Base-by-base conservation (phyloP, 1,140 invertebrate species). In the Hycleus cichorii region DNA sequence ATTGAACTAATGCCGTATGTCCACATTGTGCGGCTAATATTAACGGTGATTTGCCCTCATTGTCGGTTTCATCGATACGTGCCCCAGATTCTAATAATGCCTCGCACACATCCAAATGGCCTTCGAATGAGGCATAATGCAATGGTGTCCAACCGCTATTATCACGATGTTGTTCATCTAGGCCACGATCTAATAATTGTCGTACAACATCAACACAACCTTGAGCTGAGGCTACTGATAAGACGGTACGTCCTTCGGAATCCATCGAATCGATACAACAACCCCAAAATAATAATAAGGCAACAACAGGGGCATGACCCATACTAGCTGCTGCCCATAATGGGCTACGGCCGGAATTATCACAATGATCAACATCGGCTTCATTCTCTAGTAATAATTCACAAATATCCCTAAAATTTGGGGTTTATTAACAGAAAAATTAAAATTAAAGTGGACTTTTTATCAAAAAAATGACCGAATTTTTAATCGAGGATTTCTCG, bases 101-200 rank as follows among this genome's bases (percentile, higher is more conserved):
- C 60, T 91, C 85, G 64, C 90, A 90, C 24, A 95, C 93, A 66
- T 93, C 90, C 53, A 83, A 76, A 73, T 97, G 93, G 32, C 83
- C 93, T 77, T 97, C 93, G 68, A 95, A 95, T 18, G 93, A 91
- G 6, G 93, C 87, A 65, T 91, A 95, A 72, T 97, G 94, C 32
- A 97, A 72, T 2, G 93, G 93, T 3, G 93, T 95, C 93, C 92
- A 95, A 0, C 94, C 93, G 0, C 90, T 89, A 77, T 93, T 93
- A 65, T 93, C 91, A 32, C 91, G 77, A 69, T 95, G 92, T 58
- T 91, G 89, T 69, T 95, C 92, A 69, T 95, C 95, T 39, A 97
- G 74, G 1, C 94, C 89, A 63, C 93, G 81, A 68, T 95, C 91
- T 3, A 97, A 78, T 11, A 97, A 78, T 66, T 92, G 88, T 42